Evolutionary conservation across 2,888 invertebrate species (phyloP), one percentile per base, ranked within the genome.

Genomic region (Hirtodrosophila cameraria): DNA sequence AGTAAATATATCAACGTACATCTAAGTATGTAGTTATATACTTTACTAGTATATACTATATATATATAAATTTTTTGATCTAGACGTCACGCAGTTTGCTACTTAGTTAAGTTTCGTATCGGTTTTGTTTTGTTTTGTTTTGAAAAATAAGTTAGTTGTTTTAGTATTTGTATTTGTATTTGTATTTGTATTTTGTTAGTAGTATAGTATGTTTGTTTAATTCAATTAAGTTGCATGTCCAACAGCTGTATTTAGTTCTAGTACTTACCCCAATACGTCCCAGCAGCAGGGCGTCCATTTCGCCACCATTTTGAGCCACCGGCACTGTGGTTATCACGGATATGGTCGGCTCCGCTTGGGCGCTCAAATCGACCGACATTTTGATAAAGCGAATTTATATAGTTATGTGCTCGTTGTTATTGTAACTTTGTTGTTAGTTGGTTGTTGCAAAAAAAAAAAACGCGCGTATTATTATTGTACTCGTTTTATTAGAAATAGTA

Each of bases 231-330:
- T 12, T 50, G 25, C 12, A 9, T 36, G 11, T 39, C 23, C 23
- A 23, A 23, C 6, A 23, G 25, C 43, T 49, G 13, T 57, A 42
- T 15, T 41, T 12, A 4, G 23, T 33, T 2, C 30, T 42, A 1
- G 25, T 67, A 90, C 95, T 95, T 92, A 95, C 95, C 94, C 94
- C 94, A 45, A 95, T 95, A 88, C 95, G 92, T 72, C 95, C 95
- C 52, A 95, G 92, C 70, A 95, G 93, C 77, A 95, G 91, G 39
- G 95, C 95, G 88, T 95, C 95, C 95, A 95, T 95, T 92, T 95
- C 95, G 75, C 95, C 94, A 90, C 95, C 95, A 86, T 89, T 90
- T 61, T 90, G 90, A 41, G 90, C 88, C 55, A 87, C 90, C 20
- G 90, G 90, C 65, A 88, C 90, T 31, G 90, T 87, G 48, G 90